These are phyloP conservation scores for Hypsopygia costalis DNA, from an alignment of 2,888 invertebrate species.

Conservation along the genomic window DNA sequence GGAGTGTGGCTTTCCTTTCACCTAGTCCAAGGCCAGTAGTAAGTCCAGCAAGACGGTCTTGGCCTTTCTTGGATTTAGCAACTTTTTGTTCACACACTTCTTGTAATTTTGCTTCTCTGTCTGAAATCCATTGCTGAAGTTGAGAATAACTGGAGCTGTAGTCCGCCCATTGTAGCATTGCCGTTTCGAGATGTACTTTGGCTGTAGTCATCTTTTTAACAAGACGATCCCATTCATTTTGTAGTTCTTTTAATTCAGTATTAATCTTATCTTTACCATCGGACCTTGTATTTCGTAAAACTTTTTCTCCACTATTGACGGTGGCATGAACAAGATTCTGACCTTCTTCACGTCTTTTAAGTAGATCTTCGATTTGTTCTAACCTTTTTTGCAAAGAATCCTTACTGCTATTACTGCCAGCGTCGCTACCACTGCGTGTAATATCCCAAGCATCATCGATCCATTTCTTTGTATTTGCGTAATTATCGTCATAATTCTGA, in stretches of 20 bases:
- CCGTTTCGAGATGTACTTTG: constrained; percentile 94
- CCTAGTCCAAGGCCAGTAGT: constrained; percentile 89
- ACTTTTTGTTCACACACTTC: constrained; percentile 93
- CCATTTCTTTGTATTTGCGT: constrained; percentile 90
- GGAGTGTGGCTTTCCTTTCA: constrained; percentile 92
- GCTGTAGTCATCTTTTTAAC: constrained; percentile 95
- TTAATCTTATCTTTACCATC: constrained; percentile 94
- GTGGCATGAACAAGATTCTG: constrained; percentile 93
- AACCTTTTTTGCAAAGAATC: constrained; percentile 91
- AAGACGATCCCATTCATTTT: constrained; percentile 94
- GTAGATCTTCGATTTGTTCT: constrained; percentile 88
- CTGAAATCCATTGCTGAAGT: constrained; percentile 96
- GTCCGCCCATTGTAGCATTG: constrained; percentile 96
- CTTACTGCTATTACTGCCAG: constrained; percentile 88
- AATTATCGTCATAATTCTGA: constrained; percentile 87
- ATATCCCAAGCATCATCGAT: constrained; percentile 92
- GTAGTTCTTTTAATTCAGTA: constrained; percentile 92
- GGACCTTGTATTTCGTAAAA: constrained; percentile 91
- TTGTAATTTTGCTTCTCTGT: constrained; percentile 94
- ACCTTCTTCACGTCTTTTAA: constrained; percentile 91
- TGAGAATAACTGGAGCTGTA: constrained; percentile 96
- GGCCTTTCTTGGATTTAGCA: constrained; percentile 88
- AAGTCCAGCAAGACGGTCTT: constrained; percentile 83
- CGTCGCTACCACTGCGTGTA: constrained; percentile 89
- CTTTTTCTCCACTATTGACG: constrained; percentile 94